Conservation (phyloP, 2,797 vertebrate species). For the Cryptoprocta ferox region DNA sequence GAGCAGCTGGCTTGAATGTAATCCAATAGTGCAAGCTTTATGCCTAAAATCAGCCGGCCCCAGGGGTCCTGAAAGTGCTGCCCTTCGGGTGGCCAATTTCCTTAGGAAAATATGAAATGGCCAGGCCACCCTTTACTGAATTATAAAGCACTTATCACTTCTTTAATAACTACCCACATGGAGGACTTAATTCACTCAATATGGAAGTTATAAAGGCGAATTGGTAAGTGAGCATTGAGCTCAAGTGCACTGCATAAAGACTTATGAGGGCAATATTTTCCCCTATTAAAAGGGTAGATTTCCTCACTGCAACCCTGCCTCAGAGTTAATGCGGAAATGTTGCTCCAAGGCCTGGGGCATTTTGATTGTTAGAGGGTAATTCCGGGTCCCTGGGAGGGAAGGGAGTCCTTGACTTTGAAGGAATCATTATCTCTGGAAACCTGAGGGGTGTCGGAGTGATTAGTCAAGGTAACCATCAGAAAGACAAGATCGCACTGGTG, state of each 20-base stretch:
- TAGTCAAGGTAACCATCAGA: conserved; percentile 73
- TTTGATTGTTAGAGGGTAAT: conserved; percentile 73
- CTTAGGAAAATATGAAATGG: conserved; percentile 76
- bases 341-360: not conserved
- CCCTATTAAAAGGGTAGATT: conserved; percentile 60
- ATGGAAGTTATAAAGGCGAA: conserved; percentile 83
- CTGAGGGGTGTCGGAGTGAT: conserved; percentile 76
- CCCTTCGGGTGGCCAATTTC: conserved; percentile 40
- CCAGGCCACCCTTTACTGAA: conserved; percentile 74
- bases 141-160: conserved; percentile 83
- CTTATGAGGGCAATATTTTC: conserved; percentile 72
- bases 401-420: conserved; percentile 55
- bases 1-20: not conserved
- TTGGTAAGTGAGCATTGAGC: conserved; percentile 78
- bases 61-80: not conserved
- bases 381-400: conserved; percentile 73
- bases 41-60: conserved; percentile 19
- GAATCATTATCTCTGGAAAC: conserved; percentile 79
- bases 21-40: not conserved
- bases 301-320: conserved; percentile 37
- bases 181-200: conserved; percentile 82
- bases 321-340: not conserved
- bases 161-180: conserved; percentile 81
- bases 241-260: conserved; percentile 68
- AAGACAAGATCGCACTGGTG: not conserved